Evolutionary conservation across 2,797 vertebrate genomes (phyloP).

Genomic region (Huso huso): DNA sequence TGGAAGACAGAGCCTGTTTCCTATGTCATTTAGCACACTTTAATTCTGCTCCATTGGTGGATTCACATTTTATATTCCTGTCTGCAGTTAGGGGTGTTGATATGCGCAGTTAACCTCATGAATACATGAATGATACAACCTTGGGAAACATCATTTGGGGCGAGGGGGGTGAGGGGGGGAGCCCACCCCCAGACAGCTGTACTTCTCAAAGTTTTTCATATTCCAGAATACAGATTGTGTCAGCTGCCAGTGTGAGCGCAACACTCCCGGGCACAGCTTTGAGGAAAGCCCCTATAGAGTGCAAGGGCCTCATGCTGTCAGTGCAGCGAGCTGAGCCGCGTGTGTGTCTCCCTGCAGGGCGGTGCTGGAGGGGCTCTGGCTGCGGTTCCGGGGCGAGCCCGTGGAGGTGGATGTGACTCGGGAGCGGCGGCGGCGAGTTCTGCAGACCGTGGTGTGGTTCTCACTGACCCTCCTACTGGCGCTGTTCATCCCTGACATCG

Average conservation of each 20-base stretch:
- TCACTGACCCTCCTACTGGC: conserved; percentile 80
- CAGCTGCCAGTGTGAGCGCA: background rate
- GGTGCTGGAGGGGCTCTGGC: conserved; percentile 89
- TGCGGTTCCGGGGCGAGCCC: conserved; percentile 75
- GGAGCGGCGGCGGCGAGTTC: conserved; percentile 71
- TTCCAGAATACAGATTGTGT: too few species aligned
- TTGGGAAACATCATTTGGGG: too few species aligned
- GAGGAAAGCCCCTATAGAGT: background rate
- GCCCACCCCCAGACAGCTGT: too few species aligned
- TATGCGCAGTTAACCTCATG: background rate
- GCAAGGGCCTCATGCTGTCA: too few species aligned
- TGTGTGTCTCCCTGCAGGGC: conserved; percentile 54
- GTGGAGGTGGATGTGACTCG: conserved; percentile 81
- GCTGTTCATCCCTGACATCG: conserved; percentile 92
- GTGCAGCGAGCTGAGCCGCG: background rate
- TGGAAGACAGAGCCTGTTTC: too few species aligned
- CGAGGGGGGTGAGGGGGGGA: too few species aligned
- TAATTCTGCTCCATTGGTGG: too few species aligned
- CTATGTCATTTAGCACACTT: too few species aligned
- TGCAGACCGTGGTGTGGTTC: conserved; percentile 87
- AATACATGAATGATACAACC: too few species aligned
- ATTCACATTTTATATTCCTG: too few species aligned
- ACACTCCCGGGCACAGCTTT: fast-evolving
- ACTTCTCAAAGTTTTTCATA: too few species aligned
- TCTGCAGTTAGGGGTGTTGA: background rate